phyloP scores from a whole-genome alignment of 2,888 invertebrate species.

The Ditula angustiorana region DNA sequence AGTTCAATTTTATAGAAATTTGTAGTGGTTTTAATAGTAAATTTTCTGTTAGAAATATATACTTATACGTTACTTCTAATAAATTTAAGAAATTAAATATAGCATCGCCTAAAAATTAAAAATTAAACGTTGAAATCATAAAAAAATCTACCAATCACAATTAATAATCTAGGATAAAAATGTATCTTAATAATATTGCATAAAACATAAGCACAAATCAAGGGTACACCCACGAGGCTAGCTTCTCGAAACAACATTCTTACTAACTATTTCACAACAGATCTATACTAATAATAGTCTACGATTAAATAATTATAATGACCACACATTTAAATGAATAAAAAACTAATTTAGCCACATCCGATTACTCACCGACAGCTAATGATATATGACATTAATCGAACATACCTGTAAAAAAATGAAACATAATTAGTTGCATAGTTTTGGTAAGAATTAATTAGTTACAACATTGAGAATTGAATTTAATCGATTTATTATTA shows the following conservation, averaged over 20 bases:
- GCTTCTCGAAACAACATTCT: neutral
- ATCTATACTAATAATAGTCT: neutral
- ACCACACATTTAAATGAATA: neutral
- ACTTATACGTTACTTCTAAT: too few species aligned
- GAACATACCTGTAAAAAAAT: conserved; percentile 33
- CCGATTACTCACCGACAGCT: neutral
- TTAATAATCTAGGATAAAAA: neutral
- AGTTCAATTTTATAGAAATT: too few species aligned
- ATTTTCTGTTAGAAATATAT: too few species aligned
- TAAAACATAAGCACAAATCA: neutral
- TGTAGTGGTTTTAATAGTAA: too few species aligned
- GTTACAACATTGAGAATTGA: too few species aligned
- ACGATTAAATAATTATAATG: conserved; percentile 7
- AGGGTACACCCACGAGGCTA: neutral
- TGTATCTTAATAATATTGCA: neutral
- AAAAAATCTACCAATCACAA: neutral
- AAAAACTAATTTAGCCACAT: neutral
- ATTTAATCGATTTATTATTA: too few species aligned
- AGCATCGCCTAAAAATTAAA: too few species aligned
- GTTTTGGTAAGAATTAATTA: neutral
- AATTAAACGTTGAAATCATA: neutral
- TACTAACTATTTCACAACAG: neutral
- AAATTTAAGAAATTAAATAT: too few species aligned
- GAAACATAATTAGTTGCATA: conserved; percentile 11
- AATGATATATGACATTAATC: conserved; percentile 6